Conservation (phyloP, 2,113 vertebrate genomes). For the Oophaga pumilio region DNA sequence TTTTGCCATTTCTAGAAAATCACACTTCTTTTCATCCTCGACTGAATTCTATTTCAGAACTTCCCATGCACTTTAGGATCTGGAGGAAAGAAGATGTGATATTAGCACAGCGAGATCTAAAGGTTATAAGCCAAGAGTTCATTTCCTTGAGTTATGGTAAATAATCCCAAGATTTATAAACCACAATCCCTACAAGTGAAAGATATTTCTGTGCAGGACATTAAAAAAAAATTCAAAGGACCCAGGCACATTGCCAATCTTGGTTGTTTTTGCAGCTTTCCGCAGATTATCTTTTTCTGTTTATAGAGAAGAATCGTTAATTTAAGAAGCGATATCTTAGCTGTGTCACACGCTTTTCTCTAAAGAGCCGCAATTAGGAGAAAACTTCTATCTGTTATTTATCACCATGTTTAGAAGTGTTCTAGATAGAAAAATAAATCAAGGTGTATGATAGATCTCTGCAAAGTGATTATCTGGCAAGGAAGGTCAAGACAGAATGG, state of each 20-base stretch:
- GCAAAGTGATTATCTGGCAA: background rate
- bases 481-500: background rate
- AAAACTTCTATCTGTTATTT: background rate
- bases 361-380: background rate
- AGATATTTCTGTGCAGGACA: background rate
- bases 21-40: background rate
- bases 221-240: background rate
- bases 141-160: conserved; percentile 21
- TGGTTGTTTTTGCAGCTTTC: conserved; percentile 16
- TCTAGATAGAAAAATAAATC: background rate
- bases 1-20: background rate
- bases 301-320: background rate
- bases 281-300: background rate
- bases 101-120: conserved; percentile 1
- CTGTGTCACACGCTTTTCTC: background rate
- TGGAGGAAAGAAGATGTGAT: background rate
- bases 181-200: background rate
- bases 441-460: background rate
- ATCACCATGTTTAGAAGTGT: background rate
- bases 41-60: background rate
- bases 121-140: conserved; percentile 16
- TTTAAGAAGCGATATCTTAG: background rate
- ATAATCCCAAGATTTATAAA: conserved; percentile 28
- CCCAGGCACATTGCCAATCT: background rate
- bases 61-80: background rate